A percentile compares a stretch with the other conserved stretches of the same genome.
phyloP scores from a whole-genome alignment of 2,888 invertebrate species.

The Hemaris fuciformis region DNA sequence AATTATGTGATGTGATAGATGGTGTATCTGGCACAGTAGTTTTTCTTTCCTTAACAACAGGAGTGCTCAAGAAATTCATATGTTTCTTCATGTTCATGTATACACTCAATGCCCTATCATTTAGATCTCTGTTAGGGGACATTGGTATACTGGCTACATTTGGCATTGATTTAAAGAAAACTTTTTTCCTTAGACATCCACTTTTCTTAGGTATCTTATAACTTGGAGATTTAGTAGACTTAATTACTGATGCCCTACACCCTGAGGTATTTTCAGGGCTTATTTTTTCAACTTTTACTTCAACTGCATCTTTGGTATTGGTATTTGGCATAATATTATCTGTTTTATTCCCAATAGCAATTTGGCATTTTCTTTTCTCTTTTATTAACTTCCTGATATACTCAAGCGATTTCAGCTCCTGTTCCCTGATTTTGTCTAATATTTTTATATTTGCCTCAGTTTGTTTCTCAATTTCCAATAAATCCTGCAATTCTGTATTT shows the following conservation, averaged over 20 bases:
- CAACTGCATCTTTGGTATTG: conserved; percentile 26
- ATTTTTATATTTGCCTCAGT: conserved; percentile 50
- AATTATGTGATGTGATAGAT: conserved; percentile 59
- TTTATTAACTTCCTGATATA: conserved; percentile 51
- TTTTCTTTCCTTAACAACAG: conserved; percentile 41
- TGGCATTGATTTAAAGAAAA: conserved; percentile 60
- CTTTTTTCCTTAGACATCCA: conserved; percentile 55
- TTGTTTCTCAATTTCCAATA: conserved; percentile 52
- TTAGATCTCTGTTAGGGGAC: conserved; percentile 49
- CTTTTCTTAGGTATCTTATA: conserved; percentile 69
- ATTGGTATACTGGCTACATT: conserved; percentile 42
- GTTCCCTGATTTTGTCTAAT: conserved; percentile 49
- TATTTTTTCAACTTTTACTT: conserved; percentile 23
- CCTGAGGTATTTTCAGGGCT: conserved; percentile 21
- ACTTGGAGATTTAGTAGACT: conserved; percentile 53
- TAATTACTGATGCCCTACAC: conserved; percentile 44
- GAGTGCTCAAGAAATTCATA: conserved; percentile 66
- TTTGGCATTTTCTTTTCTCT: conserved; percentile 37
- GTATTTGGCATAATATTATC: conserved; percentile 35
- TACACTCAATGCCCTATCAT: conserved; percentile 53
- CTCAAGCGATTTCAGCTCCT: conserved; percentile 51
- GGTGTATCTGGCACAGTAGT: conserved; percentile 52
- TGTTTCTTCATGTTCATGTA: conserved; percentile 69
- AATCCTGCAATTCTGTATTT: conserved; percentile 47
- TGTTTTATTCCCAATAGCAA: conserved; percentile 19